Conservation (phyloP, 1,140 invertebrate genomes). For the Brachionus plicatilis region DNA sequence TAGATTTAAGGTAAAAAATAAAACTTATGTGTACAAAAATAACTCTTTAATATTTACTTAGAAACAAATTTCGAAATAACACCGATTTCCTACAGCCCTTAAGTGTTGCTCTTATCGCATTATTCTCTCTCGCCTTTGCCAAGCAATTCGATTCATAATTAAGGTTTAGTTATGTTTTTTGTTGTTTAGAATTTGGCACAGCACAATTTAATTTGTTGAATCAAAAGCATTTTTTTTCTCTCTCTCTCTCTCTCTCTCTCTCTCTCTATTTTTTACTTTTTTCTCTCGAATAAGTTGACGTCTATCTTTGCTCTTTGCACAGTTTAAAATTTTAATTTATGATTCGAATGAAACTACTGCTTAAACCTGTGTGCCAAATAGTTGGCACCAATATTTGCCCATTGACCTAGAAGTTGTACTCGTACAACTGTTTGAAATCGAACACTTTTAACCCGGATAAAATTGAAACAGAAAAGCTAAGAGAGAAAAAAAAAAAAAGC, state of each 20-base stretch:
- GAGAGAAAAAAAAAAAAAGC: too few relatives aligned
- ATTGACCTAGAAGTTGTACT: constrained; percentile 14
- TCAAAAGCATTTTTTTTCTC: not conserved
- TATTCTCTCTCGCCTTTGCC: not conserved
- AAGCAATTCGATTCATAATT: not conserved
- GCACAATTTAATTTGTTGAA: not conserved
- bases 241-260: not conserved
- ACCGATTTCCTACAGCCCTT: not conserved
- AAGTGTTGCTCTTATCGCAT: constrained; percentile 1
- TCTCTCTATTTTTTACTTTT: not conserved
- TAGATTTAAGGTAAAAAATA: not conserved
- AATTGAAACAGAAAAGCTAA: not conserved
- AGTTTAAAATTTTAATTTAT: not conserved
- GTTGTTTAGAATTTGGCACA: not conserved
- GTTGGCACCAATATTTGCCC: not conserved
- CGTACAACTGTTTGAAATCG: not conserved
- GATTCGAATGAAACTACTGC: not conserved
- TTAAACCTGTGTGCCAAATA: not conserved
- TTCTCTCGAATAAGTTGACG: not conserved
- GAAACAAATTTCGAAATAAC: not conserved
- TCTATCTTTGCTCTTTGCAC: not conserved
- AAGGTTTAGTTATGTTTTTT: not conserved
- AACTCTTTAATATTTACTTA: constrained; percentile 23
- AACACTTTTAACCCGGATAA: constrained; percentile 21
- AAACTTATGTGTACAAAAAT: not conserved